A percentile compares a stretch with the other conserved stretches of the same genome.
Conservation (phyloP, 2,888 invertebrate species). For the Arctia plantaginis region DNA sequence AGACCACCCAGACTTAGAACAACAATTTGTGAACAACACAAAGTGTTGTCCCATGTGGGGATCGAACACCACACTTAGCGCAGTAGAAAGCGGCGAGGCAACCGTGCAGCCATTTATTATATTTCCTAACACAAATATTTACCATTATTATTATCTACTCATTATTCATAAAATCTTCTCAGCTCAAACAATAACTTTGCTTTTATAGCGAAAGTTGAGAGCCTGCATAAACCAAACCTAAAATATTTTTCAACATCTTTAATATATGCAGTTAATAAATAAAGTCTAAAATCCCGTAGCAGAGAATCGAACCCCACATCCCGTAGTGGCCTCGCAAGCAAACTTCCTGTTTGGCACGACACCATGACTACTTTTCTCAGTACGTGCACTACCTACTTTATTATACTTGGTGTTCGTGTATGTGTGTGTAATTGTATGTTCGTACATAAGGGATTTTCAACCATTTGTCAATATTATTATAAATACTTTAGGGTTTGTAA, state of each 20-base stretch:
- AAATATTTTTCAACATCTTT: conserved; percentile 37
- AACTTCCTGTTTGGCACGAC: conserved; percentile 86
- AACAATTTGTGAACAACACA: too few species aligned
- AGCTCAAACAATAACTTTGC: neutral
- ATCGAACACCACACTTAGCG: too few species aligned
- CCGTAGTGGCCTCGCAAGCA: conserved; percentile 75
- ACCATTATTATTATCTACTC: neutral
- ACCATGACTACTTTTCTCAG: conserved; percentile 77
- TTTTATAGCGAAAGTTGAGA: conserved; percentile 9
- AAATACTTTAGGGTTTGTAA: neutral
- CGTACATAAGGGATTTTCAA: conserved; percentile 30
- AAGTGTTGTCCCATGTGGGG: too few species aligned
- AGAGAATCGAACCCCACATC: conserved; percentile 80
- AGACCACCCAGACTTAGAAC: too few species aligned
- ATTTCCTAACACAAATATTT: neutral
- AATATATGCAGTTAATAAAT: conserved; percentile 58
- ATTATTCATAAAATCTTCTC: neutral
- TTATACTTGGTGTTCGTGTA: conserved; percentile 43
- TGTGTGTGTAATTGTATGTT: conserved; percentile 33
- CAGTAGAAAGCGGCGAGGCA: too few species aligned
- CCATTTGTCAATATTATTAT: conserved; percentile 36
- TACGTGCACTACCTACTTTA: conserved; percentile 66
- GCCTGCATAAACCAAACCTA: conserved; percentile 19
- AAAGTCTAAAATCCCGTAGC: conserved; percentile 71
- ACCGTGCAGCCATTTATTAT: too few species aligned